phyloP scores from a whole-genome alignment of 2,113 vertebrate genomes.

The Mesoclemmys tuberculata region DNA sequence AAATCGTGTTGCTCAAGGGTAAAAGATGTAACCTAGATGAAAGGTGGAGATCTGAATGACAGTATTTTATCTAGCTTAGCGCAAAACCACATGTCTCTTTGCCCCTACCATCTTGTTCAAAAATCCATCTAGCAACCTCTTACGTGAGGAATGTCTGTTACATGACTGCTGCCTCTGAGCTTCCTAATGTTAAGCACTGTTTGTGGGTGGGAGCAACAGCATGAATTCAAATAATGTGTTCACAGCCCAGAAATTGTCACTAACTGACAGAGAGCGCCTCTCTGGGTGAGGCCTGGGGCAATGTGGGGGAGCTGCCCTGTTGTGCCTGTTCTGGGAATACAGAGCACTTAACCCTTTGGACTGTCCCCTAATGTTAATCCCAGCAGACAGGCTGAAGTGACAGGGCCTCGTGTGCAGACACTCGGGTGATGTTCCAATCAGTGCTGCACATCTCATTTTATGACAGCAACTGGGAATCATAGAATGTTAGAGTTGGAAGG shows the following conservation, averaged over 20 bases:
- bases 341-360: no score
- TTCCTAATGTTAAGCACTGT: neutral
- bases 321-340: neutral
- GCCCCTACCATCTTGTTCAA: neutral
- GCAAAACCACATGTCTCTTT: conserved; percentile 3
- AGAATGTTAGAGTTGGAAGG: no score
- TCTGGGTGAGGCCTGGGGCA: neutral
- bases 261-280: no score
- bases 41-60: neutral
- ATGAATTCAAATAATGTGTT: neutral
- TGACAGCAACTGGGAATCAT: no score
- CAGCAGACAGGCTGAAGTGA: neutral
- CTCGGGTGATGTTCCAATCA: neutral
- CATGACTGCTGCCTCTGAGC: neutral
- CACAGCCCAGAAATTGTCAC: neutral
- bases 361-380: neutral
- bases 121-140: neutral
- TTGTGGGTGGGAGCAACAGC: neutral
- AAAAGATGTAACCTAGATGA: neutral
- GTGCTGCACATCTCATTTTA: no score
- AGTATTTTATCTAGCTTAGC: neutral
- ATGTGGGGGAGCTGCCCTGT: neutral
- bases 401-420: neutral
- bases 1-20: neutral
- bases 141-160: conserved; percentile 12